Conservation (phyloP, 1,140 invertebrate genomes). For the Phymastichus coffea region DNA sequence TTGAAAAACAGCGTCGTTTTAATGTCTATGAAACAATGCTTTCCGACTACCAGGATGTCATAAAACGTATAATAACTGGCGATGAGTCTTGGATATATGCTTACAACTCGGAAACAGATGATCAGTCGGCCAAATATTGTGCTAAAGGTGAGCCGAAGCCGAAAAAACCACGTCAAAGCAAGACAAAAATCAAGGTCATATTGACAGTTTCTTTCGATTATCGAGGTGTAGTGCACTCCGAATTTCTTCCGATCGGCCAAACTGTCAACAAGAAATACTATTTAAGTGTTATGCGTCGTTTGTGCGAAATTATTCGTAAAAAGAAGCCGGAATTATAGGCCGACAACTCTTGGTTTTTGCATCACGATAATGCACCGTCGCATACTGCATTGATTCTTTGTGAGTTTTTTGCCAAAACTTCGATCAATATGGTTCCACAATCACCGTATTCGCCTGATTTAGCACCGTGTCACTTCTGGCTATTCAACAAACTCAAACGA, state of each 20-base stretch:
- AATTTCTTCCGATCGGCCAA: slow-evolving; percentile 37
- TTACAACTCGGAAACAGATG: slow-evolving; percentile 33
- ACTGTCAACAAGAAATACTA: slow-evolving; percentile 34
- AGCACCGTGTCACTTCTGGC: background rate
- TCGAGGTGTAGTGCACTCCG: slow-evolving; percentile 34
- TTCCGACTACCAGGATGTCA: no score
- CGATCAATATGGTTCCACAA: background rate
- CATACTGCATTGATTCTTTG: background rate
- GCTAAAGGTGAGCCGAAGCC: slow-evolving; percentile 20
- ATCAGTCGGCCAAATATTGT: slow-evolving; percentile 33
- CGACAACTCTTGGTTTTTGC: no score
- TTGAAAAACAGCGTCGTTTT: no score
- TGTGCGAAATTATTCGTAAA: no score
- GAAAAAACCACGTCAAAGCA: slow-evolving; percentile 34
- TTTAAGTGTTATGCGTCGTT: no score
- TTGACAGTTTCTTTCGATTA: slow-evolving; percentile 41
- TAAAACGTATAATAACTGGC: no score
- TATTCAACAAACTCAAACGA: background rate
- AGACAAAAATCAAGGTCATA: slow-evolving; percentile 40
- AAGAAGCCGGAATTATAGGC: no score
- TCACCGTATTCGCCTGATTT: no score
- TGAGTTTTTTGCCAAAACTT: background rate
- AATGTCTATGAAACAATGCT: no score
- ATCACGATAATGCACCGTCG: background rate
- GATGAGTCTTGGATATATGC: slow-evolving; percentile 35